These are phyloP conservation scores for Heterodera filipjevi DNA, from an alignment of 2,888 invertebrate genomes.

Conservation along the genomic window DNA sequence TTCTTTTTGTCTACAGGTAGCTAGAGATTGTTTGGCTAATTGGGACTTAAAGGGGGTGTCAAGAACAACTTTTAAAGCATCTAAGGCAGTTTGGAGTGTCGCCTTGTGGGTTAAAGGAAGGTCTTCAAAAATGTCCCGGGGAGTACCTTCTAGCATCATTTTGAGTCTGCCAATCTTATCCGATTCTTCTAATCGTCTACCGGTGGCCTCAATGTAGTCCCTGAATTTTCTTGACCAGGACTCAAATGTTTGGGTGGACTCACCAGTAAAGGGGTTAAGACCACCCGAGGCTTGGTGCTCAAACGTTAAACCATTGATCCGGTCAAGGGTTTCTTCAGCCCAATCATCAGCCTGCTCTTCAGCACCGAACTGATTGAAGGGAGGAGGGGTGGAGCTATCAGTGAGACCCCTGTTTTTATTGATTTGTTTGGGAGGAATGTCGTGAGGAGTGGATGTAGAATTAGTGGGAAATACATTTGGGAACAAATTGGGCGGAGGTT, in stretches of 20 bases:
- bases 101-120: not conserved
- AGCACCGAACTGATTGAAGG: not conserved
- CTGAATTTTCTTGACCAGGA: slow-evolving; percentile 12
- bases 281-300: not conserved
- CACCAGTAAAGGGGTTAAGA: not conserved
- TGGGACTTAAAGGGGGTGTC: too few species aligned
- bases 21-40: too few species aligned
- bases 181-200: not conserved
- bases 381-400: not conserved
- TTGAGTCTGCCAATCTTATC: slow-evolving; percentile 9
- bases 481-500: not conserved
- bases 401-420: not conserved
- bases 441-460: too few species aligned
- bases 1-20: too few species aligned
- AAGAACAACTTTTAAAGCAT: not conserved
- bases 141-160: too few species aligned
- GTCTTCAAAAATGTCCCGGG: slow-evolving; percentile 7
- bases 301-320: not conserved
- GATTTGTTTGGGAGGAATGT: too few species aligned
- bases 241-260: not conserved
- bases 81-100: not conserved
- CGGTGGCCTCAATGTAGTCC: slow-evolving; percentile 16
- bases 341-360: not conserved
- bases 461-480: not conserved
- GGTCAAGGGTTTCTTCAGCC: not conserved